phyloP scores from a whole-genome alignment of 2,888 invertebrate genomes.

The Mesorhabditis sp. region DNA sequence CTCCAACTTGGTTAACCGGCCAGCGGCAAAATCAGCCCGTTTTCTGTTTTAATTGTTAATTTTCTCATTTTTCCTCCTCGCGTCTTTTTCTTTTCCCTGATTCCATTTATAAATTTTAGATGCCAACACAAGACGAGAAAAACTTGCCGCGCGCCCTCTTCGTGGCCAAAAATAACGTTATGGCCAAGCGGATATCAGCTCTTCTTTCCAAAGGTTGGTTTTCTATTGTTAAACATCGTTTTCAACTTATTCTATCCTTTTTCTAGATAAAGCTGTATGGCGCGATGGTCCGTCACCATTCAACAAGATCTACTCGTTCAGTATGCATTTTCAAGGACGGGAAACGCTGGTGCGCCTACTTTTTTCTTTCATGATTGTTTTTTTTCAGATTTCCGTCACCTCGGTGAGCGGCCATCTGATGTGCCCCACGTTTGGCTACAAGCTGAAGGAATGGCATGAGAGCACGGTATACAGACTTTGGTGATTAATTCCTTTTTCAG shows the following conservation, averaged over 20 bases:
- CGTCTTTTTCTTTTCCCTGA: too few species aligned
- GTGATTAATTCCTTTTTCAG: too few species aligned
- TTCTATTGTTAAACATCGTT: too few species aligned
- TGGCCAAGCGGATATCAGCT: slow-evolving; percentile 88
- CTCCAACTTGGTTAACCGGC: too few species aligned
- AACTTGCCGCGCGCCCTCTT: slow-evolving; percentile 67
- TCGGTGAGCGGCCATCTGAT: slow-evolving; percentile 91
- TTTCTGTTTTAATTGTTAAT: too few species aligned
- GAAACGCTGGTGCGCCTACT: slow-evolving; percentile 7
- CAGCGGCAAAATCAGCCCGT: too few species aligned
- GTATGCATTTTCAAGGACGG: slow-evolving; percentile 63
- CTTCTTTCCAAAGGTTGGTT: slow-evolving; percentile 68
- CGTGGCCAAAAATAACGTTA: slow-evolving; percentile 99
- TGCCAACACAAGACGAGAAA: too few species aligned
- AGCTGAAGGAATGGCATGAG: slow-evolving; percentile 45
- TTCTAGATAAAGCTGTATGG: slow-evolving; percentile 66
- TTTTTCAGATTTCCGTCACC: slow-evolving; percentile 74
- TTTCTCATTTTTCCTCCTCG: too few species aligned
- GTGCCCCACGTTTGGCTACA: slow-evolving; percentile 71
- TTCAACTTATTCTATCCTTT: too few species aligned
- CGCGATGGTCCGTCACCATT: slow-evolving; percentile 82
- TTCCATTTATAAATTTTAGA: too few species aligned
- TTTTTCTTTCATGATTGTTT: too few species aligned
- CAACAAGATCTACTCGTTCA: slow-evolving; percentile 94
- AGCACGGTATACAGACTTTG: neutral